Evolutionary conservation across 2,797 vertebrate genomes (phyloP).

Genomic region (Hoplostethus atlanticus): DNA sequence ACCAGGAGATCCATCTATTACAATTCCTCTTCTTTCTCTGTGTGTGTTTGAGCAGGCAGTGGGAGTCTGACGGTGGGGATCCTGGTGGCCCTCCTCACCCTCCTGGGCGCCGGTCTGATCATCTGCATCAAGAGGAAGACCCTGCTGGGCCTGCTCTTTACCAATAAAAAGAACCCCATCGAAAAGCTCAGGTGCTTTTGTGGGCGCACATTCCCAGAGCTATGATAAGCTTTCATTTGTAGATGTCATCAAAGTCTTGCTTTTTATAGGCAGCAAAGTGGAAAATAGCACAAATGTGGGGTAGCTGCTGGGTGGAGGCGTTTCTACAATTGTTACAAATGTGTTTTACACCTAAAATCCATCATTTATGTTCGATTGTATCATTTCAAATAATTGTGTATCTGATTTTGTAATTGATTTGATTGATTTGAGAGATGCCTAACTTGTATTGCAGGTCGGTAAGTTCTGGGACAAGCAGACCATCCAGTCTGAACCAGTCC

Average conservation of each 20-base stretch:
- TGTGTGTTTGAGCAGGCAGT: slow-evolving; percentile 81
- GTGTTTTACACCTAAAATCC: no score
- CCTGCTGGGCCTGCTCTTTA: slow-evolving; percentile 86
- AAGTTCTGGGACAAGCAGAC: slow-evolving; percentile 75
- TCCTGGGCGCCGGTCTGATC: slow-evolving; percentile 84
- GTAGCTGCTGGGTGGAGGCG: no score
- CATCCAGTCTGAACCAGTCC: slow-evolving; percentile 68
- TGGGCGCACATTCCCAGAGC: neutral
- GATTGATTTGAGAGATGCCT: slow-evolving; percentile 18
- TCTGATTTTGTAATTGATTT: neutral
- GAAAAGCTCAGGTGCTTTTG: slow-evolving; percentile 92
- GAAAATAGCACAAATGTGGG: no score
- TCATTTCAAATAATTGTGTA: no score
- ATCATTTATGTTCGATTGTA: no score
- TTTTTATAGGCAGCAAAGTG: no score
- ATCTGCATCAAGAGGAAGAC: slow-evolving; percentile 91
- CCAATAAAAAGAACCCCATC: slow-evolving; percentile 90
- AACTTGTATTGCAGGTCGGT: slow-evolving; percentile 86
- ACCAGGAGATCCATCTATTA: neutral
- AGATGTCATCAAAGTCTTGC: neutral
- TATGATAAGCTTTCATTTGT: neutral
- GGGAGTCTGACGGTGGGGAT: slow-evolving; percentile 86
- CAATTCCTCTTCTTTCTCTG: neutral
- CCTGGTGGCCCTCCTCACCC: slow-evolving; percentile 86
- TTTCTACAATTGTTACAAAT: no score